phyloP scores from a whole-genome alignment of 2,797 vertebrate genomes.

The Propithecus deckenii region DNA sequence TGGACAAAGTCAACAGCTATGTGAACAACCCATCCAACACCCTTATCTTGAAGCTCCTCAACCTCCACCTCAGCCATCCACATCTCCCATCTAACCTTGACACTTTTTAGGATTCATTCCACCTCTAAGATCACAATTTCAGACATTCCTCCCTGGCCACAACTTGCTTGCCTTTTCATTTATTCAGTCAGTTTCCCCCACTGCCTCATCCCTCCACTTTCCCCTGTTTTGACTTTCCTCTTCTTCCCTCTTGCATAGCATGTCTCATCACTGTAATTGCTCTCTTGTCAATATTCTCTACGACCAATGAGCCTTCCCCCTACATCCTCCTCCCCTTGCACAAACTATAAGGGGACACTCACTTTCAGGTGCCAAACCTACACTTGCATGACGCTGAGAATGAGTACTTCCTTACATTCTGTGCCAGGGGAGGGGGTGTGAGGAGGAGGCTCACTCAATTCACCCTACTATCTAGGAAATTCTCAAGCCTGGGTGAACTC shows the following conservation, averaged over 20 bases:
- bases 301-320: neutral
- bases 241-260: neutral
- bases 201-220: neutral
- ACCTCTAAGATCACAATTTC: neutral
- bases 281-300: neutral
- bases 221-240: neutral
- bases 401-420: neutral
- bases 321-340: neutral
- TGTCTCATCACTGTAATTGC: neutral
- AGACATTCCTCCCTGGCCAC: neutral
- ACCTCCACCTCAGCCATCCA: neutral
- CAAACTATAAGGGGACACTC: neutral
- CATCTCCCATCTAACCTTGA: neutral
- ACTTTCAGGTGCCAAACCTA: neutral
- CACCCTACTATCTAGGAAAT: conserved; percentile 12
- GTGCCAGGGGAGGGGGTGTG: neutral
- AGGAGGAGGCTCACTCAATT: neutral
- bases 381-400: neutral
- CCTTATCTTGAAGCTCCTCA: neutral
- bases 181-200: neutral
- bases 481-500: neutral
- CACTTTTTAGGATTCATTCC: neutral
- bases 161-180: neutral
- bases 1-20: neutral
- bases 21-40: neutral